A percentile compares a stretch with the other conserved stretches of the same genome.
These are phyloP conservation scores for Mizuhopecten yessoensis DNA, from an alignment of 1,140 invertebrate genomes.

Conservation along the genomic window DNA sequence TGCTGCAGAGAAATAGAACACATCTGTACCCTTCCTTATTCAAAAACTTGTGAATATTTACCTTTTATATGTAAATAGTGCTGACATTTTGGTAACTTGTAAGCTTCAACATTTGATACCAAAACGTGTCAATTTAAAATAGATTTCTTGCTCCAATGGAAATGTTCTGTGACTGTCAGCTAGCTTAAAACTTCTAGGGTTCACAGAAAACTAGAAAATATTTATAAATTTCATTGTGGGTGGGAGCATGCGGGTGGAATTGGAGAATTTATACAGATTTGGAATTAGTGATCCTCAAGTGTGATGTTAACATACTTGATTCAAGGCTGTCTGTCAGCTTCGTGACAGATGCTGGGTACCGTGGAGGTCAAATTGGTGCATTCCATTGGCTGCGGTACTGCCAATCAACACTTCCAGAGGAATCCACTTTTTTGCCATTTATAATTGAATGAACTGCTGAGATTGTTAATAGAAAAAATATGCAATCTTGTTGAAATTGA, in stretches of 20 bases:
- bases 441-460: conserved; percentile 33
- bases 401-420: neutral
- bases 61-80: neutral
- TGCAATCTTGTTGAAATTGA: conserved; percentile 34
- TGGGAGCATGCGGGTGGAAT: neutral
- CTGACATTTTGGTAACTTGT: neutral
- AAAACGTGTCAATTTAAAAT: neutral
- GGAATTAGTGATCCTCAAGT: no score
- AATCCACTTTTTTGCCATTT: neutral
- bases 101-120: neutral
- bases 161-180: neutral
- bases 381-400: neutral
- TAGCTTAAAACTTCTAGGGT: neutral
- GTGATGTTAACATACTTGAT: neutral
- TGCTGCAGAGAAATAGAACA: no score
- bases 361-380: neutral
- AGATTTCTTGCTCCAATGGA: neutral
- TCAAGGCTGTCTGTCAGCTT: neutral
- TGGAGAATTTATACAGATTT: neutral
- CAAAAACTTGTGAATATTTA: neutral
- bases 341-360: neutral
- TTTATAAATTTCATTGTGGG: neutral
- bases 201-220: neutral
- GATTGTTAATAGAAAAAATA: neutral
- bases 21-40: no score